These are phyloP conservation scores for Hyles vespertilio DNA, from an alignment of 1,140 invertebrate species.

Conservation along the genomic window DNA sequence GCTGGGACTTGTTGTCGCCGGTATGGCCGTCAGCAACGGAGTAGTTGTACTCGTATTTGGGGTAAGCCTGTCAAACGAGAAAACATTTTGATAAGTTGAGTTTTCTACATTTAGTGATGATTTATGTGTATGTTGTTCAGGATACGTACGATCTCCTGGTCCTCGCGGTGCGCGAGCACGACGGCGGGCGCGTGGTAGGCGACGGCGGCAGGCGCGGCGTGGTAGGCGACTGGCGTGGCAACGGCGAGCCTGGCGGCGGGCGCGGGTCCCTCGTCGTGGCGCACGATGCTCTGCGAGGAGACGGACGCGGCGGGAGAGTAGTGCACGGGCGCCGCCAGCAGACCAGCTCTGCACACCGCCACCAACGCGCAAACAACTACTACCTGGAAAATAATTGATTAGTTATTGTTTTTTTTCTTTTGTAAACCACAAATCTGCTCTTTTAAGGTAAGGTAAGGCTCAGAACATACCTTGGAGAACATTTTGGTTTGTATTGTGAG, in stretches of 20 bases:
- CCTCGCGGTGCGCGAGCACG: constrained; percentile 4
- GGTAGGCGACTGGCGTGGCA: constrained; percentile 27
- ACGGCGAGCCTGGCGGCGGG: constrained; percentile 22
- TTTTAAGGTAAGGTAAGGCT: background rate
- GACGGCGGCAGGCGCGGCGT: constrained; percentile 28
- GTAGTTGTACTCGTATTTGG: constrained; percentile 73
- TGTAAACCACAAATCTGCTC: too few species aligned
- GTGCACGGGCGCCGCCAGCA: constrained; percentile 38
- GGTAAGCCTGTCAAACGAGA: constrained; percentile 37
- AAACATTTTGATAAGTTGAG: background rate
- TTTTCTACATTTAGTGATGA: too few species aligned
- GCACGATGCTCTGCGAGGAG: constrained; percentile 58
- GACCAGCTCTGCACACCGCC: constrained; percentile 41
- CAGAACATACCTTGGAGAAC: constrained; percentile 27
- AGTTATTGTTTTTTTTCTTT: too few species aligned
- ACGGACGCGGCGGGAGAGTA: constrained; percentile 23
- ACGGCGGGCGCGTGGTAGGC: constrained; percentile 22
- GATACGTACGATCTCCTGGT: constrained; percentile 8
- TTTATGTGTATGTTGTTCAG: too few species aligned
- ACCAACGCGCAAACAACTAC: constrained; percentile 45
- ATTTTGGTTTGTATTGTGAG: constrained; percentile 18
- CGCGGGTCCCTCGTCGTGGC: constrained; percentile 41
- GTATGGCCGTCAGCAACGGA: constrained; percentile 71
- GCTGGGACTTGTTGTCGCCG: constrained; percentile 73
- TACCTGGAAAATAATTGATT: constrained; percentile 6